Evolutionary conservation across 2,797 vertebrate species (phyloP).

Genomic region (Gallinago stenura): DNA sequence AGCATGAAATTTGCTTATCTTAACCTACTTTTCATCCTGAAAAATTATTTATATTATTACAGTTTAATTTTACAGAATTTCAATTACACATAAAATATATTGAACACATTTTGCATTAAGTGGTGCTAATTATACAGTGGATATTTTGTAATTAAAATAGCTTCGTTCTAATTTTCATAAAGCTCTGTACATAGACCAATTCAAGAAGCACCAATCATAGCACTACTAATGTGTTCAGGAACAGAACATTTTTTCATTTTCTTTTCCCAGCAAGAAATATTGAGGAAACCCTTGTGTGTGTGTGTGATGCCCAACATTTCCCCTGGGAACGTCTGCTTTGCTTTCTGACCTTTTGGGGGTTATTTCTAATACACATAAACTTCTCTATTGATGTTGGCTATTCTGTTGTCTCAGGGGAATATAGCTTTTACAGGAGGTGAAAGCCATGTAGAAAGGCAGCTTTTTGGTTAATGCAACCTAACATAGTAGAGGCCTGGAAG

Average conservation of each 20-base stretch:
- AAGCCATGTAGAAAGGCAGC: background rate
- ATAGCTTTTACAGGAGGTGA: background rate
- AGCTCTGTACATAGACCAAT: conserved; percentile 3
- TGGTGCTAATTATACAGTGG: conserved; percentile 36
- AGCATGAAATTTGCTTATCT: conserved; percentile 75
- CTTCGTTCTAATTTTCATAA: conserved; percentile 47
- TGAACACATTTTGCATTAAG: conserved; percentile 40
- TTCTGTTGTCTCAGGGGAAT: background rate
- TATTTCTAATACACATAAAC: background rate
- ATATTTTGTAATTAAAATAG: conserved; percentile 64
- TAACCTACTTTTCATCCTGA: conserved; percentile 68
- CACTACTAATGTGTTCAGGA: background rate
- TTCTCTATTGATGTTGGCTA: background rate
- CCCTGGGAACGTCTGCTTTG: background rate
- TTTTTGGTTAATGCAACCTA: background rate
- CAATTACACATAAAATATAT: conserved; percentile 67
- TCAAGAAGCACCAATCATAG: background rate
- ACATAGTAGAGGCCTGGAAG: background rate
- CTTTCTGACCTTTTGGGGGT: background rate
- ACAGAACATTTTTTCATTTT: background rate
- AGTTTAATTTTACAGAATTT: conserved; percentile 66
- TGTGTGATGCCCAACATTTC: background rate
- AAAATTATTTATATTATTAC: conserved; percentile 67
- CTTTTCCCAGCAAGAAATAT: background rate
- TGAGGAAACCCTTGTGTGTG: rapidly evolving